Percentiles rank a stretch among this genome's conserved stretches.
These are phyloP conservation scores for Diadumene lineata DNA, from an alignment of 92 coral and sea anemone species.

Conservation along the genomic window DNA sequence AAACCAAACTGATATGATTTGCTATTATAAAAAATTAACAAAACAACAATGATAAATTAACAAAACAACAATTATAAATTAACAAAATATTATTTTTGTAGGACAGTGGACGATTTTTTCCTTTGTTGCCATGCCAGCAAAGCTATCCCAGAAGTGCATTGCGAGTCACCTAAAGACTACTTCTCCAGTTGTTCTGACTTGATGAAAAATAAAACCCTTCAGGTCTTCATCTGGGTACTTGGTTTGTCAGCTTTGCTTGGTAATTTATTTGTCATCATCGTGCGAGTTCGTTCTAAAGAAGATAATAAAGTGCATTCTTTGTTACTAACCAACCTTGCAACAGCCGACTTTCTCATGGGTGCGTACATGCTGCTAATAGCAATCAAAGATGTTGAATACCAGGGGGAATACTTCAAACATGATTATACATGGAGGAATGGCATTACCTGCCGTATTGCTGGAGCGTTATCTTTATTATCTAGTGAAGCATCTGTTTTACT, in stretches of 20 bases:
- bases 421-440: constrained; percentile 82
- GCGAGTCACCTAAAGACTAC: constrained; percentile 62
- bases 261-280: constrained; percentile 65
- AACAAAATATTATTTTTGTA: not conserved
- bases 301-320: constrained; percentile 76
- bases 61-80: not conserved
- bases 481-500: constrained; percentile 85
- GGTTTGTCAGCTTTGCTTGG: constrained; percentile 82
- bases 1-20: not conserved
- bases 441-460: constrained; percentile 62
- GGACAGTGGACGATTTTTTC: constrained; percentile 54
- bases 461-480: constrained; percentile 72
- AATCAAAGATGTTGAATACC: constrained; percentile 62
- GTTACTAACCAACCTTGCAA: constrained; percentile 78
- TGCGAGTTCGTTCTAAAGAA: constrained; percentile 61
- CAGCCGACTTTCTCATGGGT: constrained; percentile 81
- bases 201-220: constrained; percentile 76
- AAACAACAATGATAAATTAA: not conserved
- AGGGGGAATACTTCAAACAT: constrained; percentile 82
- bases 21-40: not conserved
- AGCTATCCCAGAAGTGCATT: constrained; percentile 45
- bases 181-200: constrained; percentile 89
- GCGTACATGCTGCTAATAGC: constrained; percentile 78
- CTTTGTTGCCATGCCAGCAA: constrained; percentile 77
- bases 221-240: constrained; percentile 68